Percentiles rank a stretch among this genome's conserved stretches.
Conservation (phyloP, 1,140 invertebrate species). For the Centruroides sculpturatus region DNA sequence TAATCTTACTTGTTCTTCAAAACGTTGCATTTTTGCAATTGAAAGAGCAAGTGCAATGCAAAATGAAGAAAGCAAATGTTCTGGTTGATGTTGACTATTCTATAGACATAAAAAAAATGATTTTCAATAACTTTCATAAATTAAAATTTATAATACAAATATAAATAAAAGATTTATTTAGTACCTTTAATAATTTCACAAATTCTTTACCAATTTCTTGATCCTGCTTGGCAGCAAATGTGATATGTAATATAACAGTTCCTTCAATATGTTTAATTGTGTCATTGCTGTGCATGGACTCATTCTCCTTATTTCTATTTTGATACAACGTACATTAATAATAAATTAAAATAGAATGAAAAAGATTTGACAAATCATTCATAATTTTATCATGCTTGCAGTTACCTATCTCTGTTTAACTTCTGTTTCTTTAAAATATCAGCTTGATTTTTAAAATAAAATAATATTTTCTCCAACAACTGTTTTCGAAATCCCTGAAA, state of each 20-base stretch:
- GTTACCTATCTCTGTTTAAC: too few species aligned
- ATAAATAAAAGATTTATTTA: neutral
- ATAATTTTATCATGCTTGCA: too few species aligned
- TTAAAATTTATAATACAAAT: too few species aligned
- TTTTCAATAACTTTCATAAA: neutral
- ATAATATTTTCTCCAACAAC: too few species aligned
- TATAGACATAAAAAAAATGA: neutral
- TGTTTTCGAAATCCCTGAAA: too few species aligned
- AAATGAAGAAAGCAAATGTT: neutral
- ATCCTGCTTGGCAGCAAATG: constrained; percentile 1
- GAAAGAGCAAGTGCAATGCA: neutral
- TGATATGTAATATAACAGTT: neutral
- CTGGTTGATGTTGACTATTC: neutral
- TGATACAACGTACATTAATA: too few species aligned
- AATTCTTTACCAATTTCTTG: neutral
- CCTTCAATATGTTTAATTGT: neutral
- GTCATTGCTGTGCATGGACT: neutral
- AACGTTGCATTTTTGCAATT: neutral
- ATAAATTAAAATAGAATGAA: too few species aligned
- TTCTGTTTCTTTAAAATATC: neutral
- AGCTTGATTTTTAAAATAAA: too few species aligned
- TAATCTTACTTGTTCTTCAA: neutral
- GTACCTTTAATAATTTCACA: neutral
- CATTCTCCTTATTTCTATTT: neutral
- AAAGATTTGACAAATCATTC: too few species aligned